Conservation (phyloP, 1,140 invertebrate species). For the Drosophila eugracilis region DNA sequence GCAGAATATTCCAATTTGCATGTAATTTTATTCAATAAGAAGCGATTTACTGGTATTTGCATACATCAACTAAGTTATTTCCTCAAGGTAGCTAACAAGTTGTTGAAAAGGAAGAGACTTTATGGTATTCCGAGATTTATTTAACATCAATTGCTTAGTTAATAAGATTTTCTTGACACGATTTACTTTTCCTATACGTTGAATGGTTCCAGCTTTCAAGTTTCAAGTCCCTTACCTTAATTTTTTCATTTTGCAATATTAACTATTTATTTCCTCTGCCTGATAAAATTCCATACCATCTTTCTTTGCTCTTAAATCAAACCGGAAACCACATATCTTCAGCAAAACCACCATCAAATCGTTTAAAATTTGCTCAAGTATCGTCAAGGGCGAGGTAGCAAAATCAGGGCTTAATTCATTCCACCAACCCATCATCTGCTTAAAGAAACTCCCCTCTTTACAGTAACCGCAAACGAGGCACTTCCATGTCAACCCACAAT, state of each 20-base stretch:
- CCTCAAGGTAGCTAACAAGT: not conserved
- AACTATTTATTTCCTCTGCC: not conserved
- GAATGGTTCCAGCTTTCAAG: not conserved
- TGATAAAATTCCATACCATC: not conserved
- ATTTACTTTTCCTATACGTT: too few relatives aligned
- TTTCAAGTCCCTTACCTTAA: too few relatives aligned
- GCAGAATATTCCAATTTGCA: slow-evolving; percentile 14
- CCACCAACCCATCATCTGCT: slow-evolving; percentile 40
- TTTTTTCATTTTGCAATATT: not conserved
- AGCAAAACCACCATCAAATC: slow-evolving; percentile 10
- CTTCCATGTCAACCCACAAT: slow-evolving; percentile 71
- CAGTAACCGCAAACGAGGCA: slow-evolving; percentile 62
- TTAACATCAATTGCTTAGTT: not conserved
- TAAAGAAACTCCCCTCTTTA: slow-evolving; percentile 5
- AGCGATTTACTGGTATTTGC: not conserved
- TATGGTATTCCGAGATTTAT: not conserved
- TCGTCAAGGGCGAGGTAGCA: slow-evolving; percentile 15
- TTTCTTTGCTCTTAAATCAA: not conserved
- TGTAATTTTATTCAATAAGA: slow-evolving; percentile 28
- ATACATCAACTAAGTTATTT: slow-evolving; percentile 5
- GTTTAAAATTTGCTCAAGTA: slow-evolving; percentile 24
- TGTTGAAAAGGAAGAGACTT: not conserved
- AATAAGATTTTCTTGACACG: too few relatives aligned
- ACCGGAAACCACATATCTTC: slow-evolving; percentile 36
- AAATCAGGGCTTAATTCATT: slow-evolving; percentile 38